These are phyloP conservation scores for Cremastobaeus sp. DNA, from an alignment of 2,888 invertebrate species.

Conservation along the genomic window DNA sequence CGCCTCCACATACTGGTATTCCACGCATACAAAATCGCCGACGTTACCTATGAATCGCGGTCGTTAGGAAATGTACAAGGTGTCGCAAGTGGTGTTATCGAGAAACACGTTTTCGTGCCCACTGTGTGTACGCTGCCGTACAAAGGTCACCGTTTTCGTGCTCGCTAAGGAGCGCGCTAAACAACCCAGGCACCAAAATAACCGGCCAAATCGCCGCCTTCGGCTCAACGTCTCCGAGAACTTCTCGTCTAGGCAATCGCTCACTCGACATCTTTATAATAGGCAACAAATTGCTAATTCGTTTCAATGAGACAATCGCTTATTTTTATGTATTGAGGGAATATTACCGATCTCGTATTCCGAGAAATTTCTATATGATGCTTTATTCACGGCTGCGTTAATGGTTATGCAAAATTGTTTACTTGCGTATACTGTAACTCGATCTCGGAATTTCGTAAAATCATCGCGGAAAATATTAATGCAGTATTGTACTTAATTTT, in stretches of 20 bases:
- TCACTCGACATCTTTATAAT: constrained; percentile 14
- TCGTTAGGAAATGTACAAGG: constrained; percentile 63
- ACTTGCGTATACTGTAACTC: too few species aligned
- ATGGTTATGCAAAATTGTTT: too few species aligned
- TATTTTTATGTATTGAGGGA: too few species aligned
- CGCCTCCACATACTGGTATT: constrained; percentile 70
- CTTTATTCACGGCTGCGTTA: too few species aligned
- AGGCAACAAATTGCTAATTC: constrained; percentile 10
- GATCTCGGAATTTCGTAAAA: too few species aligned
- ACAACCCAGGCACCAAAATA: constrained; percentile 10
- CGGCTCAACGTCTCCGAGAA: not conserved
- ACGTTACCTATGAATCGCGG: constrained; percentile 64
- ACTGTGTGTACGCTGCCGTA: constrained; percentile 44
- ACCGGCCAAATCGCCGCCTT: constrained; percentile 17
- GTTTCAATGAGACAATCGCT: constrained; percentile 25
- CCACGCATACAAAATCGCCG: constrained; percentile 61
- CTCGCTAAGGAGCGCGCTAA: constrained; percentile 6
- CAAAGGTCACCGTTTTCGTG: constrained; percentile 55
- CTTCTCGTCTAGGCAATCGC: not conserved
- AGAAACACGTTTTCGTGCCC: constrained; percentile 57
- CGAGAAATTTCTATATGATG: too few species aligned
- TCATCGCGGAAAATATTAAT: too few species aligned
- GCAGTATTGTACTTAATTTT: too few species aligned
- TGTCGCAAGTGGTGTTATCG: constrained; percentile 62
- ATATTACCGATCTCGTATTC: too few species aligned